phyloP scores from a whole-genome alignment of 53 echinoderm and acorn worm genomes.

The Holothuria leucospilota region DNA sequence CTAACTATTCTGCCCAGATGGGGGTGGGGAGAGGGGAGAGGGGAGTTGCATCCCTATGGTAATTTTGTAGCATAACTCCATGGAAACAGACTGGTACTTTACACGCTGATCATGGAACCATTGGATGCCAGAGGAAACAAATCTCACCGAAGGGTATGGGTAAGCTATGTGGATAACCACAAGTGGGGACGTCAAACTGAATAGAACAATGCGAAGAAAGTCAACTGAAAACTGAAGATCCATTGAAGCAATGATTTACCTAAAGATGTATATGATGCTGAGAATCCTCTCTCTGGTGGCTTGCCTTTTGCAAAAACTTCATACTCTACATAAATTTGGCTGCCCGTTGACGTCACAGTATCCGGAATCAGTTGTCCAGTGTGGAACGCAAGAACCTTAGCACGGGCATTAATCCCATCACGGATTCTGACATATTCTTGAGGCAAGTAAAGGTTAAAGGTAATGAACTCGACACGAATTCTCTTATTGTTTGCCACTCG shows the following conservation, averaged over 20 bases:
- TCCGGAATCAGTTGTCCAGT: slow-evolving; percentile 81
- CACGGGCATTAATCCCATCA: slow-evolving; percentile 68
- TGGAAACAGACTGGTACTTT: too few species aligned
- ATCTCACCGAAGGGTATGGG: too few species aligned
- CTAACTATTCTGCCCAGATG: too few species aligned
- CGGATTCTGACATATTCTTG: slow-evolving; percentile 86
- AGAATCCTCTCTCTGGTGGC: slow-evolving; percentile 73
- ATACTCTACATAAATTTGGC: slow-evolving; percentile 82
- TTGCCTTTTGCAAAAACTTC: slow-evolving; percentile 66
- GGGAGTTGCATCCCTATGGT: too few species aligned
- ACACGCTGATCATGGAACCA: too few species aligned
- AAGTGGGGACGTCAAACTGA: too few species aligned
- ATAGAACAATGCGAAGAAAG: too few species aligned
- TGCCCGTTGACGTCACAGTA: slow-evolving; percentile 73
- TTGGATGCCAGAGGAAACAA: too few species aligned
- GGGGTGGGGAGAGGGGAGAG: too few species aligned
- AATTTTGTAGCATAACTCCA: too few species aligned
- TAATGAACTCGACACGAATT: slow-evolving; percentile 76
- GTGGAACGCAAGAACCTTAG: slow-evolving; percentile 83
- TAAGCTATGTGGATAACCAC: too few species aligned
- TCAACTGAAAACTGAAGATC: background rate
- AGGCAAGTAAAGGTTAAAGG: slow-evolving; percentile 79
- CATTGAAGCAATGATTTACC: slow-evolving; percentile 51
- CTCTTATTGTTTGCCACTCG: slow-evolving; percentile 58
- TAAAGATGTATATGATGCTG: slow-evolving; percentile 66